Base-by-base conservation (phyloP, 2,888 invertebrate species). In the Mythimna vitellina region DNA sequence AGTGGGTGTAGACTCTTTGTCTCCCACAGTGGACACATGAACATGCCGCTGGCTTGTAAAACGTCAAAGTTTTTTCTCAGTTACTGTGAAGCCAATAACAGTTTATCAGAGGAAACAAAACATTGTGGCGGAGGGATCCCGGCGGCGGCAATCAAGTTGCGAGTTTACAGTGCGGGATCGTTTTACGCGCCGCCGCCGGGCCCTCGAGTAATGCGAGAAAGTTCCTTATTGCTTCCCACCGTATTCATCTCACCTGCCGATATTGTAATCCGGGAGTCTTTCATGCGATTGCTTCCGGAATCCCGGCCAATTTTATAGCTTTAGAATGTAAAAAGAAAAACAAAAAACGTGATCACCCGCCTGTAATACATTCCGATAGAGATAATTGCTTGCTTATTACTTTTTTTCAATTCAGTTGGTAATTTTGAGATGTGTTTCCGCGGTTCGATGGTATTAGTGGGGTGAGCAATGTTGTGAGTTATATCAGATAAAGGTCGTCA, bases 151-250 rank as follows among this genome's bases (percentile, higher is more conserved):
- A 91, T 91, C 89, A 86, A 82, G 83, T 87, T 82, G 80, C 71
- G 76, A 88, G 86, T 87, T 88, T 83, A 72, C 83, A 81, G 78
- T 73, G 66, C 69, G 76, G 78, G 81, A 79, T 83, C 79, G 74
- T 80, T 84, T 81, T 78, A 83, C 80, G 80, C 76, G 67, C 78
- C 75, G 70, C 71, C 73, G 78, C 72, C 77, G 70, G 64, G 69
- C 80, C 75, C 84, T 74, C 74, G 78, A 76, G 86, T 87, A 84
- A 85, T 87, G 85, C 82, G 81, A 87, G 85, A 89, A 89, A 90
- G 89, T 90, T 90, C 89, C 89, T 90, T 90, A 91, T 91, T 90
- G 89, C 90, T 90, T 90, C 86, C 91, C 86, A 82, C 82, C 86
- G 82, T 86, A 88, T 90, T 89, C 89, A 87, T 89, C 88, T 88